A percentile compares a stretch with the other conserved stretches of the same genome.
phyloP scores from a whole-genome alignment of 2,113 vertebrate genomes.

The Gobius niger region DNA sequence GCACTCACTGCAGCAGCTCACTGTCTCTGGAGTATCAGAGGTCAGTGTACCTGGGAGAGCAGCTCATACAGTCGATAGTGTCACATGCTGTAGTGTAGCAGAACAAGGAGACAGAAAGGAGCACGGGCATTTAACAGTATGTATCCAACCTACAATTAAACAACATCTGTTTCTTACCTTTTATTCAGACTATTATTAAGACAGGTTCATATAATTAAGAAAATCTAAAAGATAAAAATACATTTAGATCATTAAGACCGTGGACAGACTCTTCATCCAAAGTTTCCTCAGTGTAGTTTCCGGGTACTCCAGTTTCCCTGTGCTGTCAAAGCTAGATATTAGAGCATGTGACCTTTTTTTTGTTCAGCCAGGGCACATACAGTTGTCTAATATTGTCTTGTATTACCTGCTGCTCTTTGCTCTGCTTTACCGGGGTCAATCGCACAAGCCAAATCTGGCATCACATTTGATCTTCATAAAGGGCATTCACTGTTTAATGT shows the following conservation, averaged over 20 bases:
- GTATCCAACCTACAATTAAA: too few species aligned
- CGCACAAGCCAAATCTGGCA: not conserved
- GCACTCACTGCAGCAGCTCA: constrained; percentile 25
- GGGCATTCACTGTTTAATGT: constrained; percentile 21
- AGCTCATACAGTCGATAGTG: constrained; percentile 7
- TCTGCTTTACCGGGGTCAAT: not conserved
- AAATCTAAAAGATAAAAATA: too few species aligned
- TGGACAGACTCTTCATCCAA: too few species aligned
- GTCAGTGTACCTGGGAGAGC: constrained; percentile 33
- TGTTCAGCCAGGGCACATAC: not conserved
- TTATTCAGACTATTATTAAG: too few species aligned
- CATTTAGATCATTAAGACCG: too few species aligned
- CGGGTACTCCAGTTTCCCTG: too few species aligned
- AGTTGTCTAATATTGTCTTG: not conserved
- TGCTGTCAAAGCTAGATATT: too few species aligned
- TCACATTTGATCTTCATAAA: constrained; percentile 13
- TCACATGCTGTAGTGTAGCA: constrained; percentile 6
- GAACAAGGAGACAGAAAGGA: constrained; percentile 1
- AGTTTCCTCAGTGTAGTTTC: too few species aligned
- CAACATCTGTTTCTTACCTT: too few species aligned
- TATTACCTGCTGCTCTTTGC: not conserved
- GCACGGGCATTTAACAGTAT: not conserved
- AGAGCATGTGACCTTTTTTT: not conserved
- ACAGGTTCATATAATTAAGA: too few species aligned
- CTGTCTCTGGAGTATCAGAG: constrained; percentile 33